These are phyloP conservation scores for Sinella curviseta DNA, from an alignment of 1,140 invertebrate species.

Conservation along the genomic window DNA sequence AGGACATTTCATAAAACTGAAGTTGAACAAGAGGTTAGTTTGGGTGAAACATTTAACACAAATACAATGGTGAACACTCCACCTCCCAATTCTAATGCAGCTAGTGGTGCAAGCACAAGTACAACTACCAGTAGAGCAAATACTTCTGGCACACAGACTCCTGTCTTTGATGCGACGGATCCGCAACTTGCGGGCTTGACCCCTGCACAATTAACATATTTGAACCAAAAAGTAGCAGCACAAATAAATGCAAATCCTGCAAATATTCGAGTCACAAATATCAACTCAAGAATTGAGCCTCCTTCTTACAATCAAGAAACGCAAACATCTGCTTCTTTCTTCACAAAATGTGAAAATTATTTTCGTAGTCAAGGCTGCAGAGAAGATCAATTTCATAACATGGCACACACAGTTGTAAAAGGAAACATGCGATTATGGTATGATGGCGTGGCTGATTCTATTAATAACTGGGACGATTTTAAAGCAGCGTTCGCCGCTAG, in stretches of 20 bases:
- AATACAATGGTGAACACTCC: not conserved
- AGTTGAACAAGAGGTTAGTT: not conserved
- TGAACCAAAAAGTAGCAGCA: not conserved
- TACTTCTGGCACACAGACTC: not conserved
- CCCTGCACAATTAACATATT: not conserved
- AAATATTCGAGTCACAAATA: not conserved
- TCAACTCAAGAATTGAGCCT: not conserved
- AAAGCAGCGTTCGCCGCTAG: not conserved
- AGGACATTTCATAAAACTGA: not conserved
- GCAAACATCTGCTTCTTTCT: not conserved
- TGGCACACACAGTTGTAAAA: not conserved
- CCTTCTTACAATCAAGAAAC: not conserved
- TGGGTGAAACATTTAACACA: not conserved
- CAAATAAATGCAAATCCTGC: not conserved
- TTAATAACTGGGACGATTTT: not conserved
- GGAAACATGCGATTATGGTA: not conserved
- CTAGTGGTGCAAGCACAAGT: too few relatives aligned
- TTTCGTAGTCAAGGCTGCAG: not conserved
- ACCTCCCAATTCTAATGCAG: too few relatives aligned
- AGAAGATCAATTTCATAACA: conserved; percentile 4
- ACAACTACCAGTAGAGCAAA: not conserved
- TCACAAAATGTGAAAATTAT: not conserved
- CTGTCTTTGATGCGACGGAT: not conserved
- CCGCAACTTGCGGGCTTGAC: not conserved
- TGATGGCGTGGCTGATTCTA: not conserved